Evolutionary conservation across 2,113 vertebrate genomes (phyloP), one percentile per base, ranked within the genome.

Genomic region (Gobius niger): DNA sequence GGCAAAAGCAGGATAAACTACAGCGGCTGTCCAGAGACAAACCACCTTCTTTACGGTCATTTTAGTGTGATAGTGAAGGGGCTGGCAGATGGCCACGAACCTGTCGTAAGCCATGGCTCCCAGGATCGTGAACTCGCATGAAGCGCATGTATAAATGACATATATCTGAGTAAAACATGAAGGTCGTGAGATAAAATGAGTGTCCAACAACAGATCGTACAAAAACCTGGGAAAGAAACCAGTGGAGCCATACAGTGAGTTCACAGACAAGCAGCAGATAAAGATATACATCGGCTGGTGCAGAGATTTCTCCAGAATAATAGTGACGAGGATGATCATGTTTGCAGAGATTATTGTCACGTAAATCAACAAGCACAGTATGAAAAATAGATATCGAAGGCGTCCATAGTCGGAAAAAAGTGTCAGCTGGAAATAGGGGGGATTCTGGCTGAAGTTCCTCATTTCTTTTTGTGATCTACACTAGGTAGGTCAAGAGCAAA

Each of bases 61-160:
- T 63, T 53, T 78, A 6, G 49, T 72, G 14, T 57, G 46, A 44
- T 82, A 82, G 11, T 73, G 67, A 10, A 79, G 51, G 47, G 81
- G 81, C 44, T 79, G 67, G 9, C 74, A 73, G 6, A 83, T 70
- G 2, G 81, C 76, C 0, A 83, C 54, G 10, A 70, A 59, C 16
- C 81, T 44, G 5, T 83, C 77, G 6, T 79, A 83, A 7, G 73
- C 76, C 76, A 82, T 80, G 53, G 74, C n/a, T 14, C 53, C 1
- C 2, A 83, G 70, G 16, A 83, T 10, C 0, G 12, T 53, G 0
- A 68, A 1, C 7, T 77, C 81, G 7, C 5, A 47, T 1, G 15
- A 9, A 6, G 7, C 50, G 24, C 65, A 83, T 0, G 9, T 80
- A 62, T 68, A 65, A 40, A 80, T 66, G 2, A 60, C 57, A 6